These are phyloP conservation scores for Tillus elongatus DNA, from an alignment of 2,888 invertebrate genomes.

Conservation along the genomic window DNA sequence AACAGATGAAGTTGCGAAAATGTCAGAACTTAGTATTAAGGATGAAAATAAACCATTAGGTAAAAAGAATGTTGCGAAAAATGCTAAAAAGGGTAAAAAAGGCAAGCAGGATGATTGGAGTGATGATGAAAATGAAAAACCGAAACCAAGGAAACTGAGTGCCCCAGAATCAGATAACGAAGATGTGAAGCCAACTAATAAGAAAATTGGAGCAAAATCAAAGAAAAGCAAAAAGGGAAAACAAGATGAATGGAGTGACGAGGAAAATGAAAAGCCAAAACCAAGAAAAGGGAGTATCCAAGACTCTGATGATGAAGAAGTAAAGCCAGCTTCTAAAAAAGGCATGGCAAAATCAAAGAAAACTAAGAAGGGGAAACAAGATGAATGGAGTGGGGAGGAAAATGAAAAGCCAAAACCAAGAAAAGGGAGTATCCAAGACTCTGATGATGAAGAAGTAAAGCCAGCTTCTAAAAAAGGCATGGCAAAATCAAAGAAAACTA, in stretches of 20 bases:
- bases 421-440: constrained; percentile 14
- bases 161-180: constrained; percentile 11
- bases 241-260: constrained; percentile 24
- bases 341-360: constrained; percentile 24
- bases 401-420: constrained; percentile 10
- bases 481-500: constrained; percentile 12
- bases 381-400: constrained; percentile 26
- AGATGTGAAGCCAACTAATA: constrained; percentile 7
- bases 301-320: constrained; percentile 31
- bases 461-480: constrained; percentile 12
- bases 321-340: constrained; percentile 42
- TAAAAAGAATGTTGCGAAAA: constrained; percentile 23
- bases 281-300: too few relatives aligned
- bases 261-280: constrained; percentile 25
- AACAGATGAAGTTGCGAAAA: constrained; percentile 26
- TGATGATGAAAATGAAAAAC: constrained; percentile 17
- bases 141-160: constrained; percentile 1
- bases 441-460: constrained; percentile 14
- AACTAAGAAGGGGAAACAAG: constrained; percentile 26
- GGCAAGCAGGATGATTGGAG: constrained; percentile 38
- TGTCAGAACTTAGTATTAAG: constrained; percentile 38
- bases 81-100: constrained; percentile 20
- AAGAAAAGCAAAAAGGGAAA: constrained; percentile 23
- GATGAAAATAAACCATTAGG: constrained; percentile 21
- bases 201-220: constrained; percentile 9